These are phyloP conservation scores for Nesogale talazaci DNA, from an alignment of 2,113 vertebrate species.

Conservation along the genomic window DNA sequence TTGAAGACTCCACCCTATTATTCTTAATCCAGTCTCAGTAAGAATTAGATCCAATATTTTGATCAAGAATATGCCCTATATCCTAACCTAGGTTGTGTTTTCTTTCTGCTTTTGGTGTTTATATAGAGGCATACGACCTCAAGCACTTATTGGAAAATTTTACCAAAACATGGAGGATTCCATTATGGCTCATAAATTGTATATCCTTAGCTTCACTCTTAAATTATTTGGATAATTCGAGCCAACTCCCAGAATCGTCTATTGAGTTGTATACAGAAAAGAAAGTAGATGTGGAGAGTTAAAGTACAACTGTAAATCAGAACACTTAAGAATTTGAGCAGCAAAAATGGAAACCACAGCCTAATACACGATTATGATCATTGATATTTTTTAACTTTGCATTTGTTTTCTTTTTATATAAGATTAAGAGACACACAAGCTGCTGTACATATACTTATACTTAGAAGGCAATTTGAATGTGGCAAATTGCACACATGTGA, in stretches of 20 bases:
- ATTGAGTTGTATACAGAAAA: neutral
- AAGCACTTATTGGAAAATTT: neutral
- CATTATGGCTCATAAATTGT: neutral
- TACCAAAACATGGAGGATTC: neutral
- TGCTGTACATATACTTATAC: neutral
- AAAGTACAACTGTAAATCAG: conserved; percentile 7
- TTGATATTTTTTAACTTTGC: conserved; percentile 14
- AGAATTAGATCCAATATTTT: neutral
- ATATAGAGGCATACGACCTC: neutral
- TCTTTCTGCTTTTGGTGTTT: neutral
- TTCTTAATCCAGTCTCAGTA: conserved; percentile 1
- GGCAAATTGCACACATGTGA: neutral
- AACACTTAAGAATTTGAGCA: neutral
- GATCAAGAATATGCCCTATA: neutral
- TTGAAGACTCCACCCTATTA: neutral
- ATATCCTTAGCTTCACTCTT: neutral
- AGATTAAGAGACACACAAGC: conserved; percentile 48
- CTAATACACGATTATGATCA: neutral
- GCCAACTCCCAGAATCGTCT: neutral
- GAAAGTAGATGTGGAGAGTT: neutral
- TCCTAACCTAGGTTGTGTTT: neutral
- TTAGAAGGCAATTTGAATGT: neutral
- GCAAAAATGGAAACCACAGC: conserved; percentile 18
- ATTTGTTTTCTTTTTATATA: conserved; percentile 27
- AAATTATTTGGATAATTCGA: neutral